A percentile compares a stretch with the other conserved stretches of the same genome.
These are phyloP conservation scores for Pemphredon lugubris DNA, from an alignment of 2,888 invertebrate genomes.

Conservation along the genomic window DNA sequence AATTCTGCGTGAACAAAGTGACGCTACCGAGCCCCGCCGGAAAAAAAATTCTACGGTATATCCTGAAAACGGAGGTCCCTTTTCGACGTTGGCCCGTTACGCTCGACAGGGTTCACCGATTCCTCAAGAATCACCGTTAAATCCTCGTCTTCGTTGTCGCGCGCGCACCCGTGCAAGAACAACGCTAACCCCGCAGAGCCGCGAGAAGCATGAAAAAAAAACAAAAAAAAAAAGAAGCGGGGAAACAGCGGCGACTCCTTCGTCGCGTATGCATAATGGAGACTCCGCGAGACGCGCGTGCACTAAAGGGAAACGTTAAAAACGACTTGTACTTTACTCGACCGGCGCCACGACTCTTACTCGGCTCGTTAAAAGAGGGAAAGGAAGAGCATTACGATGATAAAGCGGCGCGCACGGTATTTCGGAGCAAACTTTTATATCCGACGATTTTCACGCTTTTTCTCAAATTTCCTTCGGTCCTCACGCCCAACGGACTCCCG, in stretches of 20 bases:
- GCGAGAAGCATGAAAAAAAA: conserved; percentile 7
- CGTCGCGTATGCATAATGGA: too few species aligned
- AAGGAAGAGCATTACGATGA: conserved; percentile 40
- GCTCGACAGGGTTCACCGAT: conserved; percentile 45
- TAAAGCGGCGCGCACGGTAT: conserved; percentile 37
- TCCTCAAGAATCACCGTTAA: conserved; percentile 45
- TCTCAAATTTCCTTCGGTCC: conserved; percentile 25
- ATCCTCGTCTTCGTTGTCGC: conserved; percentile 48
- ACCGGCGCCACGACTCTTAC: conserved; percentile 31
- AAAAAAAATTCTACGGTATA: conserved; percentile 30
- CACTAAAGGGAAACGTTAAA: conserved; percentile 40
- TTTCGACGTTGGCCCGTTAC: neutral
- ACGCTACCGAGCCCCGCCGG: conserved; percentile 10
- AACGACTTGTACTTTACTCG: conserved; percentile 12
- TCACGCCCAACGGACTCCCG: too few species aligned
- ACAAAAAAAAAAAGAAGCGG: too few species aligned
- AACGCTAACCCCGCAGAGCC: too few species aligned
- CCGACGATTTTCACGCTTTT: conserved; percentile 28
- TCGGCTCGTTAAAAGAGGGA: conserved; percentile 44
- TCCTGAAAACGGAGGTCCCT: neutral
- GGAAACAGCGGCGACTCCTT: too few species aligned
- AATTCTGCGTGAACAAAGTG: conserved; percentile 33
- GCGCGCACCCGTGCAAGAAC: too few species aligned
- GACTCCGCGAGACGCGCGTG: conserved; percentile 24
- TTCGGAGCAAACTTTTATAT: conserved; percentile 19